Evolutionary conservation across 2,888 invertebrate species (phyloP).

Genomic region (Metacarcinus magister): DNA sequence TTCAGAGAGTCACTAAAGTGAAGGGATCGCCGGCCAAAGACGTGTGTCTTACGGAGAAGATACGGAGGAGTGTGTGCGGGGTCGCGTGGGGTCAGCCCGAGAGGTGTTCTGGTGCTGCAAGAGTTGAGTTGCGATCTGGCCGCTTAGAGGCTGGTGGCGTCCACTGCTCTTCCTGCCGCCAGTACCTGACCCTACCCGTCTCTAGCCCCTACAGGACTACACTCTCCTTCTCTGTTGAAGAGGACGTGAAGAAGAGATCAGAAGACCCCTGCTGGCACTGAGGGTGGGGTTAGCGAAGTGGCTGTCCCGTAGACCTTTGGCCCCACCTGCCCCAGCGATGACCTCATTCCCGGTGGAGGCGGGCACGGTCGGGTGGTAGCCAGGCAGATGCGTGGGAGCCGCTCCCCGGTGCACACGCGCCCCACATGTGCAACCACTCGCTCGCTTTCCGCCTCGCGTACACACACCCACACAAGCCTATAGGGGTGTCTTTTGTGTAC

Average conservation of each 20-base stretch:
- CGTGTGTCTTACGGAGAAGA: slow-evolving; percentile 13
- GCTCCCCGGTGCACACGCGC: slow-evolving; percentile 72
- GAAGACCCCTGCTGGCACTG: not conserved
- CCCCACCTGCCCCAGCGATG: slow-evolving; percentile 70
- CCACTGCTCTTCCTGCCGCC: slow-evolving; percentile 50
- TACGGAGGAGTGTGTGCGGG: slow-evolving; percentile 62
- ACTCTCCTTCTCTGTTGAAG: not conserved
- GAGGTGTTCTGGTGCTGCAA: slow-evolving; percentile 72
- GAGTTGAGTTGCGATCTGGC: slow-evolving; percentile 76
- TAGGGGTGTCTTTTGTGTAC: slow-evolving; percentile 40
- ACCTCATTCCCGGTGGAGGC: slow-evolving; percentile 72
- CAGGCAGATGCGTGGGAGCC: slow-evolving; percentile 75
- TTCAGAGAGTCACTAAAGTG: not conserved
- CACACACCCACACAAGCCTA: slow-evolving; percentile 54
- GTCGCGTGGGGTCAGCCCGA: slow-evolving; percentile 76
- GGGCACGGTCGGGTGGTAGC: slow-evolving; percentile 65
- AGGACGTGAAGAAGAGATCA: not conserved
- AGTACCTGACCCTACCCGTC: slow-evolving; percentile 10
- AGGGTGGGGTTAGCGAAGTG: slow-evolving; percentile 62
- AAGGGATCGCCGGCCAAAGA: not conserved
- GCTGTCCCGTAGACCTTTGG: slow-evolving; percentile 75
- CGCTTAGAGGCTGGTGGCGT: slow-evolving; percentile 69
- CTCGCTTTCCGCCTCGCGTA: slow-evolving; percentile 56
- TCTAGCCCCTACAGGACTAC: not conserved
- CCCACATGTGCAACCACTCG: slow-evolving; percentile 65